These are phyloP conservation scores for Erebia ligea DNA, from an alignment of 2,888 invertebrate species.

Conservation along the genomic window DNA sequence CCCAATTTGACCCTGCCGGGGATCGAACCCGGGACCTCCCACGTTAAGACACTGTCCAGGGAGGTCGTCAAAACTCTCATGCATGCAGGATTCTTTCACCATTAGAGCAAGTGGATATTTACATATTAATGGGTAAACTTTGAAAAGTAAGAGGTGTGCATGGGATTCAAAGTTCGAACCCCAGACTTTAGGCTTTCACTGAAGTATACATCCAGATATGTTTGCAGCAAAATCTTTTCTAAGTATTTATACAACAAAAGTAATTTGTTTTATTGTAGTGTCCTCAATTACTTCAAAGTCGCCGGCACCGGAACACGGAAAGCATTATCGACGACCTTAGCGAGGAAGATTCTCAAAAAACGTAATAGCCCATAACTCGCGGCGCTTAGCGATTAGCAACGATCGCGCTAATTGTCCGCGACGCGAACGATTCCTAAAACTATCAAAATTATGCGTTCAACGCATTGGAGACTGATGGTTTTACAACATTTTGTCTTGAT, in stretches of 20 bases:
- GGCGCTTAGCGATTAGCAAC: constrained; percentile 45
- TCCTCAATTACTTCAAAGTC: constrained; percentile 33
- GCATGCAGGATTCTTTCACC: too few species aligned
- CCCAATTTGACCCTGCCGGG: too few species aligned
- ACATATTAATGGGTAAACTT: too few species aligned
- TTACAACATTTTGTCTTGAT: neutral
- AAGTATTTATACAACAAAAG: neutral
- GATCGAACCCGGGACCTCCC: too few species aligned
- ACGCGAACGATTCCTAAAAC: constrained; percentile 29
- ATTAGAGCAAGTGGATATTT: too few species aligned
- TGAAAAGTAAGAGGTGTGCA: too few species aligned
- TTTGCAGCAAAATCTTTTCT: neutral
- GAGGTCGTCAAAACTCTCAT: too few species aligned
- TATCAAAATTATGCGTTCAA: neutral
- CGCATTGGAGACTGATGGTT: neutral
- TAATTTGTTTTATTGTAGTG: neutral
- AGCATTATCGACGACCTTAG: constrained; percentile 40
- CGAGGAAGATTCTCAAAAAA: constrained; percentile 36
- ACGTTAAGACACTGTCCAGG: too few species aligned
- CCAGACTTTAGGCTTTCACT: too few species aligned
- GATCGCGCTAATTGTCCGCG: constrained; percentile 41
- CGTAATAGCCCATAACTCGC: constrained; percentile 37
- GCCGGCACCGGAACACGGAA: constrained; percentile 38
- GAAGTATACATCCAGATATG: too few species aligned
- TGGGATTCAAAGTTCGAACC: too few species aligned